phyloP scores from a whole-genome alignment of 2,888 invertebrate genomes.

The Scaptomyza polygonia region DNA sequence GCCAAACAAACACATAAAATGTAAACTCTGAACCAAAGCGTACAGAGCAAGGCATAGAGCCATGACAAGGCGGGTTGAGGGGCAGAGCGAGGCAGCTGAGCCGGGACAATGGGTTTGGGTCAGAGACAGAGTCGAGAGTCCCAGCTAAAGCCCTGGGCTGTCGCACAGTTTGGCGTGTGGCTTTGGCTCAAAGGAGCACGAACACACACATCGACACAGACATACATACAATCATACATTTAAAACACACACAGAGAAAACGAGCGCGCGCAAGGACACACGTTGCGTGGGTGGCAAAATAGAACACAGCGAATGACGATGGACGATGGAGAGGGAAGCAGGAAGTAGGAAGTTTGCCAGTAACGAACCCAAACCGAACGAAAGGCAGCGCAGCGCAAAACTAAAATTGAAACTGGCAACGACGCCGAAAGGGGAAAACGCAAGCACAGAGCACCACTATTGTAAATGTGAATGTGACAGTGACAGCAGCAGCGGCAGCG shows the following conservation, averaged over 20 bases:
- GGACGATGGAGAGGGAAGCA: background rate
- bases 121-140: conserved; percentile 36
- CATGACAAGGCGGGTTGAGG: background rate
- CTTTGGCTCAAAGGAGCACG: conserved; percentile 22
- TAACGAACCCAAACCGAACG: conserved; percentile 64
- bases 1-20: conserved; percentile 28
- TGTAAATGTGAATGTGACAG: conserved; percentile 14
- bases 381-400: conserved; percentile 58
- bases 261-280: conserved; percentile 75
- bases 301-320: conserved; percentile 8
- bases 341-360: conserved; percentile 35
- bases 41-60: conserved; percentile 28
- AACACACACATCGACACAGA: conserved; percentile 14
- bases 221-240: conserved; percentile 4
- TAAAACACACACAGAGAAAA: conserved; percentile 48
- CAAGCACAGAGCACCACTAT: conserved; percentile 18
- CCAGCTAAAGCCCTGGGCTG: conserved; percentile 58
- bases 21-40: conserved; percentile 58
- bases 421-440: conserved; percentile 47
- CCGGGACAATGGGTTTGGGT: conserved; percentile 38
- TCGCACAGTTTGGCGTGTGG: conserved; percentile 52
- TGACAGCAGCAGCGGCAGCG: conserved; percentile 53
- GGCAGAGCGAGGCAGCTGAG: conserved; percentile 2
- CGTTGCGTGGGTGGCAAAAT: conserved; percentile 58
- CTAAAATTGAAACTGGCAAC: conserved; percentile 75